Evolutionary conservation across 2,797 vertebrate species (phyloP), one percentile per base, ranked within the genome.

Genomic region (Paratrypauchen microcephalus): DNA sequence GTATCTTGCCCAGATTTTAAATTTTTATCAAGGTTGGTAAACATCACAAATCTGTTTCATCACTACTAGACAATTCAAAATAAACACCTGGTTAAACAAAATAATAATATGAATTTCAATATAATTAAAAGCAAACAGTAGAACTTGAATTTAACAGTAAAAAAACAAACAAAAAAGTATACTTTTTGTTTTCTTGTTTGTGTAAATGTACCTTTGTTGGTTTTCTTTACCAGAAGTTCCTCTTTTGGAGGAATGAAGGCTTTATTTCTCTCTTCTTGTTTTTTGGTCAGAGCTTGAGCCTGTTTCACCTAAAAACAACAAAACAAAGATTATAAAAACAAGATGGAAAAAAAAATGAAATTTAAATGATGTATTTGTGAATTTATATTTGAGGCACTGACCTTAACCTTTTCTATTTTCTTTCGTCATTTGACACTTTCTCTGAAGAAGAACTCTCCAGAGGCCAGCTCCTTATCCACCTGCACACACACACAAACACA

Each of bases 191-290:
- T 26, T 26, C 2, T 26, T 26, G 24, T 26, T 26, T 26, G 24
- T 26, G 24, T 26, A 26, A 26, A 30, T 36, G 7, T 36, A 98
- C 97, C 96, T 95, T 95, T 92, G 41, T 88, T 88, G 19, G 78
- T 83, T 75, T 95, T 93, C 88, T 95, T 96, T 72, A 64, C 93
- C 28, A 67, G 58, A 6, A 93, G 88, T 69, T 96, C 98, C 89
- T 99, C 97, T 84, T 97, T 97, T 0, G 97, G 97, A 81, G 97
- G 96, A 79, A 99, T 93, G 85, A 98, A 99, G 2, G 95, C 96
- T 92, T 96, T 97, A 72, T 97, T 96, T 69, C 97, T 92, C 90
- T 98, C 93, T 68, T 97, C 94, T 78, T 97, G 96, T 76, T 92
- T 96, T 85, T 92, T 97, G 69, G 82, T 95, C 73, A 95, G 5